A percentile compares a stretch with the other conserved stretches of the same genome.
Conservation (phyloP, 2,113 vertebrate genomes). For the Nannobrachium achirus region DNA sequence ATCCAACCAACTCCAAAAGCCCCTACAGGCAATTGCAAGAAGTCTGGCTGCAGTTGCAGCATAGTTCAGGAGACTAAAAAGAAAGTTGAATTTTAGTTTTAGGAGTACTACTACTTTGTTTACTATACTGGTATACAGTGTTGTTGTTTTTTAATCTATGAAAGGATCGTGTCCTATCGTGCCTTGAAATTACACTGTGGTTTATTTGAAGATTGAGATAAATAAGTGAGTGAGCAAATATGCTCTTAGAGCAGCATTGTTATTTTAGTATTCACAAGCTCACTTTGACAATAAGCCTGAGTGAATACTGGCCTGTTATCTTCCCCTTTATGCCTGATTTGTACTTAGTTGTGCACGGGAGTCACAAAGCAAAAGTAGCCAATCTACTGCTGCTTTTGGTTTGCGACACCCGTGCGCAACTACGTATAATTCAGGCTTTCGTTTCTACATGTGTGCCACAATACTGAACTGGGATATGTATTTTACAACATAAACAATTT, state of each 20-base stretch:
- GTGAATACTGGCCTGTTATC: neutral
- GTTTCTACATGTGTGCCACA: conserved; percentile 7
- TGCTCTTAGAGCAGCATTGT: conserved; percentile 35
- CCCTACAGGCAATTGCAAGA: conserved; percentile 72
- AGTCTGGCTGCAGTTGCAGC: conserved; percentile 68
- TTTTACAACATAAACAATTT: neutral
- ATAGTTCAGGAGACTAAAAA: conserved; percentile 72
- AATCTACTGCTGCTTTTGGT: conserved; percentile 13
- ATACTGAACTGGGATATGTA: conserved; percentile 14
- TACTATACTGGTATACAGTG: no score
- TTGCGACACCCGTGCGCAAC: no score
- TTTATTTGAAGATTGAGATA: conserved; percentile 10
- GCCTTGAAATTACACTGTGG: conserved; percentile 9
- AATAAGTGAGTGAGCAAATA: conserved; percentile 42
- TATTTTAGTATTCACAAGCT: conserved; percentile 25
- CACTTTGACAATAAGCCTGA: conserved; percentile 38
- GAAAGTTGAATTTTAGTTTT: conserved; percentile 18
- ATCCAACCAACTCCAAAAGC: conserved; percentile 75
- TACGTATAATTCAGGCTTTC: no score
- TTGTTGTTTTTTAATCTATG: no score
- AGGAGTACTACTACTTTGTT: no score
- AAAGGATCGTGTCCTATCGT: conserved; percentile 11
- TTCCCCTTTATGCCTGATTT: no score
- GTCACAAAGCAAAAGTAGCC: no score
- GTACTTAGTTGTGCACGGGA: no score